Evolutionary conservation across 2,113 vertebrate species (phyloP).

Genomic region (Copsychus sechellarum): DNA sequence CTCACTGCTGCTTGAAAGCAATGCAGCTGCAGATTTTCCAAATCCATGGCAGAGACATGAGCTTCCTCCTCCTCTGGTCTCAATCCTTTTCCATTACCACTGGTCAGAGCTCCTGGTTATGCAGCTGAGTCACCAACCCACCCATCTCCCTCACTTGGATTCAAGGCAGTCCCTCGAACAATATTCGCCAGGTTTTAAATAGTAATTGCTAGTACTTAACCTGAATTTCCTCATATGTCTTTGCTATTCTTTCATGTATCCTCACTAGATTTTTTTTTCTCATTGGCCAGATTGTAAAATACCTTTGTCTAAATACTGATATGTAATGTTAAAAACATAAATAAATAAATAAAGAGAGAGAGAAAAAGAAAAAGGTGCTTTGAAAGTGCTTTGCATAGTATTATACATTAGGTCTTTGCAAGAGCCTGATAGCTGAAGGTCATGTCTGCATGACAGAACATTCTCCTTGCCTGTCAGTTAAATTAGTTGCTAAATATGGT

Average conservation of each 20-base stretch:
- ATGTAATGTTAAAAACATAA: neutral
- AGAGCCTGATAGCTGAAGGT: neutral
- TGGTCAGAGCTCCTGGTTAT: neutral
- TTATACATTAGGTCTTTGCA: neutral
- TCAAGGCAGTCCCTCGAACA: neutral
- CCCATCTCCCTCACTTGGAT: rapidly evolving
- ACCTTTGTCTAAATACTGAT: neutral
- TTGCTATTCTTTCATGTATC: neutral
- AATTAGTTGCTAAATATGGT: conserved; percentile 42
- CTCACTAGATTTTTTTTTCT: neutral
- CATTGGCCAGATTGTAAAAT: neutral
- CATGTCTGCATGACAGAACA: neutral
- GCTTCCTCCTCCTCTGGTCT: neutral
- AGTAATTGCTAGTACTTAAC: neutral
- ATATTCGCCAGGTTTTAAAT: neutral
- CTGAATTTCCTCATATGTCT: neutral
- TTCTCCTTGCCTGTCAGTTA: conserved; percentile 6
- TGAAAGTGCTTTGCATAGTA: neutral
- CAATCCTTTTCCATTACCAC: neutral
- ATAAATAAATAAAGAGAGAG: too few relatives aligned
- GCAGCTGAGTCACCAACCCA: neutral
- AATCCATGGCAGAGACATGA: neutral
- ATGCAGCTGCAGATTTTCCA: neutral
- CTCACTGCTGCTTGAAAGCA: neutral
- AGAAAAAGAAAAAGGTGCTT: neutral